These are phyloP conservation scores for Drosophila fungiperda DNA, from an alignment of 2,888 invertebrate species.

Conservation along the genomic window DNA sequence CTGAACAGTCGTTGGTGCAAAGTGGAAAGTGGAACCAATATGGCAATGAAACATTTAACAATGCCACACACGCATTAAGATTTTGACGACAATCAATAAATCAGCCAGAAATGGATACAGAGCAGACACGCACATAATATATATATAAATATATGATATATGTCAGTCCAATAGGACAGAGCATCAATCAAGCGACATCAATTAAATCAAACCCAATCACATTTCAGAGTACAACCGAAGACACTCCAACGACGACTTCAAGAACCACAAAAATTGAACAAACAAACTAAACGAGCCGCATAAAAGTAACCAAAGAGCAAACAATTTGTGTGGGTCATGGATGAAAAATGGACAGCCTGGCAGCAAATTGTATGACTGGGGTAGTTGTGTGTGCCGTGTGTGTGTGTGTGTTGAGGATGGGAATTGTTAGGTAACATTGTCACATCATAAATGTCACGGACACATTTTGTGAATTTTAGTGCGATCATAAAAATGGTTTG, in stretches of 20 bases:
- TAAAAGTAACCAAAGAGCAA: constrained; percentile 66
- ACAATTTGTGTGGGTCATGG: constrained; percentile 59
- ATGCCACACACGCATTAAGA: constrained; percentile 51
- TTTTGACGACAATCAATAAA: constrained; percentile 52
- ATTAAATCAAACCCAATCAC: constrained; percentile 65
- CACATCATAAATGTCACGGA: constrained; percentile 80
- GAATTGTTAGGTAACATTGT: constrained; percentile 63
- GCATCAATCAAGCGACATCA: constrained; percentile 68
- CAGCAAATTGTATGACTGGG: constrained; percentile 32
- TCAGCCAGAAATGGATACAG: constrained; percentile 49
- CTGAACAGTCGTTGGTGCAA: not conserved
- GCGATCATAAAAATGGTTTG: constrained; percentile 69
- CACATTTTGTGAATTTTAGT: constrained; percentile 75
- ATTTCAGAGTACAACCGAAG: constrained; percentile 46
- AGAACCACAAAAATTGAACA: constrained; percentile 50
- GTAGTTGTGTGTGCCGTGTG: constrained; percentile 1
- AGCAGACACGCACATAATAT: constrained; percentile 14
- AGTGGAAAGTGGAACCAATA: constrained; percentile 4
- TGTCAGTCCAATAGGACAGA: constrained; percentile 18
- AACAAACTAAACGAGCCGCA: constrained; percentile 64
- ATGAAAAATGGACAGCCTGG: not conserved
- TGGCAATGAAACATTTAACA: constrained; percentile 29
- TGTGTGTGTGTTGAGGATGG: not conserved
- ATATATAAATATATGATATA: not conserved
- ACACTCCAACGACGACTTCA: constrained; percentile 27